A percentile compares a stretch with the other conserved stretches of the same genome.
phyloP scores from a whole-genome alignment of 2,797 vertebrate genomes.

The Xenentodon cancila region DNA sequence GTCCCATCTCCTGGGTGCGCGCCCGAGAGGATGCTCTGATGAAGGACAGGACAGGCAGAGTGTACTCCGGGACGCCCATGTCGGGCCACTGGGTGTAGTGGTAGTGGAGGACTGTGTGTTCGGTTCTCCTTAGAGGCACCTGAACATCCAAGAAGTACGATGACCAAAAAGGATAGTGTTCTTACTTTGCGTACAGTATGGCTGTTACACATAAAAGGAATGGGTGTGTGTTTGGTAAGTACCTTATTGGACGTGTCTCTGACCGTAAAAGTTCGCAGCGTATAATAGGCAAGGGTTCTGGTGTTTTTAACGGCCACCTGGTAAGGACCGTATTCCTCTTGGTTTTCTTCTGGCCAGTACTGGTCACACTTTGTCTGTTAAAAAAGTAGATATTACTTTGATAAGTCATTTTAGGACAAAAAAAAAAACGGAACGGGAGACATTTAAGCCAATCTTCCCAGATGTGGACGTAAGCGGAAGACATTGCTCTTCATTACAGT shows the following conservation, averaged over 20 bases:
- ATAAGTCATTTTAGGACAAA: background rate
- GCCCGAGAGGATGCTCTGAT: conserved; percentile 89
- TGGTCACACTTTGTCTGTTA: conserved; percentile 96
- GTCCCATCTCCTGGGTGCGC: conserved; percentile 86
- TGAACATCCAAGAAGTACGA: conserved; percentile 49
- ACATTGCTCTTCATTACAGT: too few species aligned
- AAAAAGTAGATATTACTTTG: background rate
- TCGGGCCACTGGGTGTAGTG: conserved; percentile 99
- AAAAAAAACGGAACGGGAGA: background rate
- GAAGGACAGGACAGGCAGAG: conserved; percentile 92
- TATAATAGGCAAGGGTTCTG: conserved; percentile 92
- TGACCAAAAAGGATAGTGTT: background rate
- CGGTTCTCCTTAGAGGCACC: conserved; percentile 88
- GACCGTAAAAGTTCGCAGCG: conserved; percentile 88
- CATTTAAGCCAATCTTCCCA: too few species aligned
- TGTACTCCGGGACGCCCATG: conserved; percentile 96
- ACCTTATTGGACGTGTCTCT: conserved; percentile 91
- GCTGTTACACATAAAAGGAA: background rate
- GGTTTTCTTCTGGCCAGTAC: conserved; percentile 93
- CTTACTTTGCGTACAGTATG: background rate
- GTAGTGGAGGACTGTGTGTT: conserved; percentile 90
- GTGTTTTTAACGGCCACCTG: conserved; percentile 90
- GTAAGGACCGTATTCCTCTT: conserved; percentile 93
- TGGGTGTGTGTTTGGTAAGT: background rate
- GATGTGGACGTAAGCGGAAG: too few species aligned